These are phyloP conservation scores for Mactra quadrangularis DNA, from an alignment of 1,140 invertebrate genomes.

Conservation along the genomic window DNA sequence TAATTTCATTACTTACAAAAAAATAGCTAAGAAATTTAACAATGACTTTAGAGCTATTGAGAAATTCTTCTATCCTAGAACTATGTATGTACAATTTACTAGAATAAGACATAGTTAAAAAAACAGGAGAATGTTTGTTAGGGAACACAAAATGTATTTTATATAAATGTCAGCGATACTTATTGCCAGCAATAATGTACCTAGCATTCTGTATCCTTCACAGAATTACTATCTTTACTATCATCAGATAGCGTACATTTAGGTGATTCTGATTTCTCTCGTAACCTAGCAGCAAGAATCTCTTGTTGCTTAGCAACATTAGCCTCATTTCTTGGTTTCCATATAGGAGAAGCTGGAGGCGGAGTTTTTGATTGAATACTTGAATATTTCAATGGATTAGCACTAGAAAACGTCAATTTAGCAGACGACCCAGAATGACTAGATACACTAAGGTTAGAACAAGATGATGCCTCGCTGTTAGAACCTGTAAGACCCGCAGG, in stretches of 20 bases:
- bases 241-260: conserved; percentile 43
- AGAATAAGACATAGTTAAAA: too few relatives aligned
- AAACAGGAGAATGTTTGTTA: too few relatives aligned
- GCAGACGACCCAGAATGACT: conserved; percentile 93
- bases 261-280: conserved; percentile 34
- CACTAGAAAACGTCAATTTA: conserved; percentile 95
- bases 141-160: too few relatives aligned
- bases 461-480: conserved; percentile 88
- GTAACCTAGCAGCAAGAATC: conserved; percentile 54
- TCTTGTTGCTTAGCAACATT: conserved; percentile 80
- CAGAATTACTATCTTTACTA: conserved; percentile 59
- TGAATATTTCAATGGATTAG: conserved; percentile 92
- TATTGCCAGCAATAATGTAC: conserved; percentile 83
- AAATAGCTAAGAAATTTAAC: not conserved
- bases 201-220: conserved; percentile 60
- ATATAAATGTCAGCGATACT: not conserved
- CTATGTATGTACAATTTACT: not conserved
- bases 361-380: conserved; percentile 85
- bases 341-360: conserved; percentile 91
- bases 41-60: not conserved
- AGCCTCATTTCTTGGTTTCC: conserved; percentile 89
- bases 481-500: conserved; percentile 83
- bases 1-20: not conserved
- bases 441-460: conserved; percentile 92
- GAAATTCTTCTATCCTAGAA: not conserved